These are phyloP conservation scores for Ornithorhynchus anatinus DNA, from an alignment of 2,113 vertebrate genomes.

Conservation along the genomic window DNA sequence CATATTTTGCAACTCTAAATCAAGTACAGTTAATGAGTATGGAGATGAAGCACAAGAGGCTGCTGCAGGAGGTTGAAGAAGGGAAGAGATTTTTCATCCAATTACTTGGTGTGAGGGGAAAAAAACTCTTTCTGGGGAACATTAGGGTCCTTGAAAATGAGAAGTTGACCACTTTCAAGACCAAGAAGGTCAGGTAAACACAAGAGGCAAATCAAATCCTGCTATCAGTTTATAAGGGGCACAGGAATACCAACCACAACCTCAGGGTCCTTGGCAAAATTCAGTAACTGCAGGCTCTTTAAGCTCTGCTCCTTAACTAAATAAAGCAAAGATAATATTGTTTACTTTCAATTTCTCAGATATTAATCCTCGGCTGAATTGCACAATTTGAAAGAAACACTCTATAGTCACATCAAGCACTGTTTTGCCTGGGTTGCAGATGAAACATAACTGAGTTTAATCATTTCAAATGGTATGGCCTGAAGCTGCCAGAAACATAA, in stretches of 20 bases:
- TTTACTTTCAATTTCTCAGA: conserved; percentile 31
- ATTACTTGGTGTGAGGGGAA: conserved; percentile 1
- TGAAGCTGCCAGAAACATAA: conserved; percentile 1
- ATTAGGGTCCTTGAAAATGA: conserved; percentile 15
- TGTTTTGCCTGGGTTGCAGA: conserved; percentile 56
- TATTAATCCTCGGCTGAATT: conserved; percentile 40
- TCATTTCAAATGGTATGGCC: conserved; percentile 36
- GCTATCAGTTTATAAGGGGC: conserved; percentile 1
- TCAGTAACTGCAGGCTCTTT: conserved; percentile 25
- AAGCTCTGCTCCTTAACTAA: conserved; percentile 46
- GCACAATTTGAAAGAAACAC: conserved; percentile 59
- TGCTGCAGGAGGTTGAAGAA: background rate
- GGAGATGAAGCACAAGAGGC: background rate
- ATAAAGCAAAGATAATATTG: conserved; percentile 47
- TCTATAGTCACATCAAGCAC: conserved; percentile 60
- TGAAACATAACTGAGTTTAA: conserved; percentile 43
- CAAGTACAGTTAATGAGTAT: background rate
- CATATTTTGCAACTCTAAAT: conserved; percentile 28
- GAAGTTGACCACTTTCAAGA: conserved; percentile 22
- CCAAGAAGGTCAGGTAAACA: background rate
- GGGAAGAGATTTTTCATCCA: background rate
- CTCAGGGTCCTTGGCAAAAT: too few species aligned
- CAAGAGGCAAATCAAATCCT: conserved; percentile 16
- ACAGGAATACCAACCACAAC: too few species aligned
- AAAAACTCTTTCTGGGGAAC: background rate